These are phyloP conservation scores for Hirtodrosophila confusa DNA, from an alignment of 2,888 invertebrate species.

Conservation along the genomic window DNA sequence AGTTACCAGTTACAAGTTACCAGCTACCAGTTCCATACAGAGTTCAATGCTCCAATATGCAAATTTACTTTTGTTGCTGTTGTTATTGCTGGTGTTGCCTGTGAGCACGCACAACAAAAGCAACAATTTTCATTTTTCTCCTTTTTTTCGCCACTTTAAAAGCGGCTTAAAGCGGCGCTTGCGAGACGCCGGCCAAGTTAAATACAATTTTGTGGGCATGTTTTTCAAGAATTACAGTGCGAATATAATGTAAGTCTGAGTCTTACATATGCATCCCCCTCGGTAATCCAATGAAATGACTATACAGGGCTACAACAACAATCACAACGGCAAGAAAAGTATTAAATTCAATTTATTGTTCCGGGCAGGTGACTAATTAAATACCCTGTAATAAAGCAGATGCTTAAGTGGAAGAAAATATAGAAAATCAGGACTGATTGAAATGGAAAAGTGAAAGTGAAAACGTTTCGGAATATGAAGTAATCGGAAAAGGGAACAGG, in stretches of 20 bases:
- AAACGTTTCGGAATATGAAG: too few species aligned
- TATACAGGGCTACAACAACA: conserved; percentile 24
- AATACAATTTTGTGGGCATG: conserved; percentile 58
- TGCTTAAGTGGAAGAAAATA: too few species aligned
- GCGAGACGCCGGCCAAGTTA: conserved; percentile 35
- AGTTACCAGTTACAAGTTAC: conserved; percentile 21
- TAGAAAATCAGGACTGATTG: too few species aligned
- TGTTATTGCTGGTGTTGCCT: conserved; percentile 12
- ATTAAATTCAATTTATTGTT: not conserved
- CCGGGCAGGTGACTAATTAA: not conserved
- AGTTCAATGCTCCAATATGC: conserved; percentile 79
- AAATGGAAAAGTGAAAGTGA: too few species aligned
- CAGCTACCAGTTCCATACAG: conserved; percentile 27
- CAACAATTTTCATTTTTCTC: conserved; percentile 15
- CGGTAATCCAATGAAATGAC: conserved; percentile 43
- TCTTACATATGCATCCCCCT: conserved; percentile 49
- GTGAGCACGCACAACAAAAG: conserved; percentile 55
- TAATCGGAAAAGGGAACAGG: too few species aligned
- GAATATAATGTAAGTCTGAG: conserved; percentile 62
- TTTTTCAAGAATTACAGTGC: conserved; percentile 69
- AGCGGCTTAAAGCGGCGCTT: conserved; percentile 54
- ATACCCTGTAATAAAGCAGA: not conserved
- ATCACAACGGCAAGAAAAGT: not conserved
- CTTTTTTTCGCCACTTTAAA: conserved; percentile 39
- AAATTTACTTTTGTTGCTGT: conserved; percentile 52